Base-by-base conservation (phyloP, 2,888 invertebrate genomes). In the Carcina quercana region DNA sequence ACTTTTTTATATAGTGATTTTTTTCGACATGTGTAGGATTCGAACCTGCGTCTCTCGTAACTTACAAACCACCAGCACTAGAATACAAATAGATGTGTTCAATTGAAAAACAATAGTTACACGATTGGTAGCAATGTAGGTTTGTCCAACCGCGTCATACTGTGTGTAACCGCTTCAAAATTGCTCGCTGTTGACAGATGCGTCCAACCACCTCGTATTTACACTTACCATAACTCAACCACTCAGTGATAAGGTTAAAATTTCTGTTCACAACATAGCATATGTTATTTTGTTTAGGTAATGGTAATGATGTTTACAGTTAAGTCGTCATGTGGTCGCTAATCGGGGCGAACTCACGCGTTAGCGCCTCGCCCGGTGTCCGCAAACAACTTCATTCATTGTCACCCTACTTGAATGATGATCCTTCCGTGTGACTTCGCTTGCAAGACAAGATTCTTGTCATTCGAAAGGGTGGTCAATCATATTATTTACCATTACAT, bases 341-440 rank as follows among this genome's bases (percentile, higher is more conserved):
- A 64, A 67, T 60, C 61, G 59, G 28, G 47, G 35, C 50, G 50
- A 70, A 62, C 75, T 82, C 76, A 71, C 79, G 63, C 59, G 78
- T 83, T 83, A 83, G 78, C 83, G 75, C 79, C 82, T 83, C 67
- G 68, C 80, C 75, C 69, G 80, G 80, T 78, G 80, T 82, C 71
- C 76, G 59, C 68, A 78, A 78, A 83, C 74, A 80, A 31, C 44
- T 55, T 61, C 68, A 74, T 76, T 74, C 74, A 78, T 76, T 74
- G 78, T 78, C 78, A 70, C 66, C 68, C 68, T 57, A 47, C 50
- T 50, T 75, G 71, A 70, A 75, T 68, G 58, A 57, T 56, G 45
- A 47, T 57, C 57, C 61, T 59, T 61, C 68, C 69, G 53, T 53
- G 44, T 49, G 40, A 40, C 37, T 28, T 11, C 11, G 19, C 19